Base-by-base conservation (phyloP, 1,140 invertebrate genomes). In the Drosophila saltans region DNA sequence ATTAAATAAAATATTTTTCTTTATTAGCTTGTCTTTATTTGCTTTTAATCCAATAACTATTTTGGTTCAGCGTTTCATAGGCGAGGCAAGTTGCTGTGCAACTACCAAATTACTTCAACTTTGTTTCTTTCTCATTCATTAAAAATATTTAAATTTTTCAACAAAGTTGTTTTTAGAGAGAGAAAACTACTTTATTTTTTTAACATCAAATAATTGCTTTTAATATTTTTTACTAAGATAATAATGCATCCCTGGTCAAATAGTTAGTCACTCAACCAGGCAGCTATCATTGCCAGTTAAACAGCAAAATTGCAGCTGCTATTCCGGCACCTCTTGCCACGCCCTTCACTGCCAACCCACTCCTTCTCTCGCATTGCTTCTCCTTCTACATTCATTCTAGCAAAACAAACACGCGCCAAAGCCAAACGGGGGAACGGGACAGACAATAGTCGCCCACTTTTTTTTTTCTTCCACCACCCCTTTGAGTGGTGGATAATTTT, bases 401-500 rank as follows among this genome's bases (percentile, higher is more conserved):
- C 55, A 75, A 75, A 72, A 68, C 68, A 75, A 72, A 67, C 67
- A 77, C 66, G 36, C 66, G 56, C 16, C 52, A 59, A 16, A 63
- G 45, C 52, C 59, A 72, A 69, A 39, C 30, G 62, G 36, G 36
- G 39, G 16, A 52, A 26, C 28, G 41, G 7, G 43, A 45, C 39
- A n/a, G 43, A 57, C 56, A 48, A 66, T 24, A 69, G 66, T 41
- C 66, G 11, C 75, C 16, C 36, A 48, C 56, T 52, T 10, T 45
- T 26, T 63, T 10, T 26, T 24, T 30, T 30, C 28, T 30, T 4
- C 4, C 4, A 2, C 45, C 45, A 7, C 21, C 7, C 62, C 80
- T 86, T 88, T 88, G 76, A 78, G 76, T 61, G 76, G 64, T 68
- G 74, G 81, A 89, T 89, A 89, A 89, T 88, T 88, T 83, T 80